Evolutionary conservation across 1,140 invertebrate species (phyloP).

Genomic region (Euschistus heros): DNA sequence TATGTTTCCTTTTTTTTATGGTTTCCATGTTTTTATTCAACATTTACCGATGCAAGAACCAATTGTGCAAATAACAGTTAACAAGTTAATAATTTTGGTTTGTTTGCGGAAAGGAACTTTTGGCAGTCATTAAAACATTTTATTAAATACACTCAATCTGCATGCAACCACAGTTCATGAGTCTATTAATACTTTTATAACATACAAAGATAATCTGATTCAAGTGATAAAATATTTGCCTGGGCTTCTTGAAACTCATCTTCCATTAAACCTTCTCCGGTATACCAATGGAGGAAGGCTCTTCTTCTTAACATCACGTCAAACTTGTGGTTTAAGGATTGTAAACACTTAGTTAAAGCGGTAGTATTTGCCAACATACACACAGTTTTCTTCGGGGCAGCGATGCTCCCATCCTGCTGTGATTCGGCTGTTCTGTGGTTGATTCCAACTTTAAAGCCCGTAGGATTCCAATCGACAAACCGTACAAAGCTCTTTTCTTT

Average conservation of each 20-base stretch:
- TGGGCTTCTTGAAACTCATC: slow-evolving; percentile 52
- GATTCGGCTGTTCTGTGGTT: slow-evolving; percentile 41
- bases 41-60: neutral
- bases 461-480: slow-evolving; percentile 50
- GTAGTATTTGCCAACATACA: slow-evolving; percentile 51
- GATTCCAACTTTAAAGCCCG: slow-evolving; percentile 36
- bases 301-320: slow-evolving; percentile 40
- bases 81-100: neutral
- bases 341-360: slow-evolving; percentile 50
- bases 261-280: slow-evolving; percentile 54
- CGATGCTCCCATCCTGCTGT: slow-evolving; percentile 46
- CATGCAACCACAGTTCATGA: neutral
- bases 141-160: neutral
- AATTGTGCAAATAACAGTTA: neutral
- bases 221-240: slow-evolving; percentile 33
- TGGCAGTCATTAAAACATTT: neutral
- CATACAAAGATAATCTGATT: slow-evolving; percentile 20
- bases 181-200: neutral
- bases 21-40: neutral
- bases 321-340: slow-evolving; percentile 46
- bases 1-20: too few relatives aligned
- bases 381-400: slow-evolving; percentile 40
- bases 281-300: slow-evolving; percentile 52
- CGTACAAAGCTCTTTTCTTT: slow-evolving; percentile 41
- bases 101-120: neutral